Conservation (phyloP, 1,140 invertebrate species). For the Drosophila fuyamai region DNA sequence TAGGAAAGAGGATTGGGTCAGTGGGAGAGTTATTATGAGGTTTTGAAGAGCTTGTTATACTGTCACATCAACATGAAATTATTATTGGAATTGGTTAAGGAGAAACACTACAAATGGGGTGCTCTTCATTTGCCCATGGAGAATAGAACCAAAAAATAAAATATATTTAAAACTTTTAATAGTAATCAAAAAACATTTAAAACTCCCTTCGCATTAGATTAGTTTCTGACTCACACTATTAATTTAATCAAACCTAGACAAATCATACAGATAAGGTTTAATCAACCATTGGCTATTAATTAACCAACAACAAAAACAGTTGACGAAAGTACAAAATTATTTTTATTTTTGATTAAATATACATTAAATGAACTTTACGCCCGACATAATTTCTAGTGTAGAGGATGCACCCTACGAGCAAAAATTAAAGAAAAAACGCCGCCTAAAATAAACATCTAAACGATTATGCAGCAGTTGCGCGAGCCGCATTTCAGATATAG, state of each 20-base stretch:
- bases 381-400: slow-evolving; percentile 31
- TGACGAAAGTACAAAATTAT: slow-evolving; percentile 71
- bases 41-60: slow-evolving; percentile 34
- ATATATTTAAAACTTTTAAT: neutral
- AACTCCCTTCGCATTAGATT: neutral
- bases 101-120: neutral
- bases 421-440: slow-evolving; percentile 34
- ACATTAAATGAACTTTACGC: slow-evolving; percentile 43
- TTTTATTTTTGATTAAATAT: slow-evolving; percentile 57
- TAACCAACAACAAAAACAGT: slow-evolving; percentile 2
- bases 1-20: neutral
- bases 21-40: slow-evolving; percentile 32
- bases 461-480: slow-evolving; percentile 43
- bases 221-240: slow-evolving; percentile 23
- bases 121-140: neutral
- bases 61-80: slow-evolving; percentile 37
- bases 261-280: slow-evolving; percentile 7
- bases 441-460: slow-evolving; percentile 33
- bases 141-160: neutral
- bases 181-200: no score
- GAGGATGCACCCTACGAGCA: slow-evolving; percentile 24
- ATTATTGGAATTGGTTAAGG: slow-evolving; percentile 11
- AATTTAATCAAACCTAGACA: slow-evolving; percentile 22
- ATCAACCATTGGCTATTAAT: neutral
- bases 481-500: slow-evolving; percentile 55